Conservation (phyloP, 2,797 vertebrate genomes). For the Brachyrhaphis roseni region DNA sequence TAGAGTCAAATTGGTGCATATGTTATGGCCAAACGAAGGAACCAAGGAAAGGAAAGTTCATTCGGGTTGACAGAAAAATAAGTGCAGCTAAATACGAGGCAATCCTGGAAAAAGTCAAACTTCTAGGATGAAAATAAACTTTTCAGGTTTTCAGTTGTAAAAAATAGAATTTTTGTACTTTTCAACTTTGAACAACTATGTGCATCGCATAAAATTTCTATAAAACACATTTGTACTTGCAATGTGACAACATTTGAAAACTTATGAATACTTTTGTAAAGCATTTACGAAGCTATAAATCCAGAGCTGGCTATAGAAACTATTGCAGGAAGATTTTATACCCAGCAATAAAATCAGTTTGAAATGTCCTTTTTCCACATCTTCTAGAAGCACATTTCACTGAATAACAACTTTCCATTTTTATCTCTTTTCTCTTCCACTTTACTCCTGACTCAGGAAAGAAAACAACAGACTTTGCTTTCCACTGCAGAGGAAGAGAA, state of each 20-base stretch:
- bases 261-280: not conserved
- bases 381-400: conserved; percentile 14
- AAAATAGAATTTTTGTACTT: not conserved
- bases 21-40: not conserved
- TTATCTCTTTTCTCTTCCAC: conserved; percentile 8
- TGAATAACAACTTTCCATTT: not conserved
- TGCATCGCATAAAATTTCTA: not conserved
- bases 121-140: not conserved
- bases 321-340: not conserved
- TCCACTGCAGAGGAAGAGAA: conserved; percentile 50
- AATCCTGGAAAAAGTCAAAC: not conserved
- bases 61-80: not conserved
- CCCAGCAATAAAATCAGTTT: not conserved
- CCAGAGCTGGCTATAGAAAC: not conserved
- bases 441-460: conserved; percentile 55
- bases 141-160: not conserved
- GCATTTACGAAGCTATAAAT: not conserved
- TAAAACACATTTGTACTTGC: not conserved
- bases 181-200: not conserved
- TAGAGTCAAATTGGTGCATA: no score
- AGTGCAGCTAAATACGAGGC: not conserved
- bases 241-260: not conserved
- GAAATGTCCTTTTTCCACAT: conserved; percentile 2
- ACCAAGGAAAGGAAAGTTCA: not conserved
- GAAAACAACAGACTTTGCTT: conserved; percentile 43